A percentile compares a stretch with the other conserved stretches of the same genome.
Conservation (phyloP, 2,113 vertebrate genomes). For the Nestor notabilis region DNA sequence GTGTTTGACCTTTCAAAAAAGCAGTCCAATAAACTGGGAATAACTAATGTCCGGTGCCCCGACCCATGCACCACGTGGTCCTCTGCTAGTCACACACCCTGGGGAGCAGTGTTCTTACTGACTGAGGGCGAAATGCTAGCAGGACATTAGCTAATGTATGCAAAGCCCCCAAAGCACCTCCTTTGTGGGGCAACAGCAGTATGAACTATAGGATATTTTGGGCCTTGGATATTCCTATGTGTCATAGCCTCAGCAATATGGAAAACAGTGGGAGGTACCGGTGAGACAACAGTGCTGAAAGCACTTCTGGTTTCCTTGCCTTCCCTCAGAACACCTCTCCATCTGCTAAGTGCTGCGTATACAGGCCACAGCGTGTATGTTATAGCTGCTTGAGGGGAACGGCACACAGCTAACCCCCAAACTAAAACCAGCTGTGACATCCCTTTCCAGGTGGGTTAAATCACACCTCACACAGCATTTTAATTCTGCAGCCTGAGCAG, state of each 20-base stretch:
- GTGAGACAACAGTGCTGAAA: not conserved
- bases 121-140: not conserved
- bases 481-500: not conserved
- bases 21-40: not conserved
- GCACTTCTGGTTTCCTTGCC: not conserved
- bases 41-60: not conserved
- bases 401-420: not conserved
- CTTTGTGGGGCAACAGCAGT: not conserved
- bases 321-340: not conserved
- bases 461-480: not conserved
- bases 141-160: not conserved
- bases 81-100: not conserved
- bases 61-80: not conserved
- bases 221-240: not conserved
- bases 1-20: not conserved
- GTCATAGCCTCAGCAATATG: not conserved
- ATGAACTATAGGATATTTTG: not conserved
- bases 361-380: not conserved
- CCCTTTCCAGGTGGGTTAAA: not conserved
- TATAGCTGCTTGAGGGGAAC: fast-evolving
- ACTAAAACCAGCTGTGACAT: not conserved
- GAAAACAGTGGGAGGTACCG: not conserved
- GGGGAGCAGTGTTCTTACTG: not conserved
- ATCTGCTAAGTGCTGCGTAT: not conserved
- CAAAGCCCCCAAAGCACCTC: not conserved